These are phyloP conservation scores for Cremastinae sp. DNA, from an alignment of 2,888 invertebrate species.

Conservation along the genomic window DNA sequence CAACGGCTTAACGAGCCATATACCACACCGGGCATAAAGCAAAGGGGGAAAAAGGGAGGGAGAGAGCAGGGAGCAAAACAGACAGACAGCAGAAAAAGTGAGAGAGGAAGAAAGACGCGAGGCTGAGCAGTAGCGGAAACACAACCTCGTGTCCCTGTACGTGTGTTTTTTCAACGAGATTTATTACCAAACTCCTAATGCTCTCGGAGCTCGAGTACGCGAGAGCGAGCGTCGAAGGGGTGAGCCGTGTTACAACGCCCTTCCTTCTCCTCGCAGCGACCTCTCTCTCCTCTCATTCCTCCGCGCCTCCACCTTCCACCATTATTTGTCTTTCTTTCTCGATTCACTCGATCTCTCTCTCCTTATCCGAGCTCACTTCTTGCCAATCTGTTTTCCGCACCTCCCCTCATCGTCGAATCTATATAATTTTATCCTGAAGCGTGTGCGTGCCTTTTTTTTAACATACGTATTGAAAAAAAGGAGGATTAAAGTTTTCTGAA, in stretches of 20 bases:
- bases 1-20: slow-evolving; percentile 39
- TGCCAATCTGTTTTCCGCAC: slow-evolving; percentile 7
- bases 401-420: not conserved
- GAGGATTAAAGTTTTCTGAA: too few relatives aligned
- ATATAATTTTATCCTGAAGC: not conserved
- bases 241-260: slow-evolving; percentile 52
- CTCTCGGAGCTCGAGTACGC: slow-evolving; percentile 68
- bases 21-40: slow-evolving; percentile 27
- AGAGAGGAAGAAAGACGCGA: slow-evolving; percentile 11
- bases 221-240: slow-evolving; percentile 57
- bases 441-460: not conserved
- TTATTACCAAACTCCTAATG: slow-evolving; percentile 79
- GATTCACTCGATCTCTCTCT: slow-evolving; percentile 24
- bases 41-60: too few relatives aligned
- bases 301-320: slow-evolving; percentile 3
- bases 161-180: slow-evolving; percentile 78
- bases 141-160: slow-evolving; percentile 61
- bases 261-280: slow-evolving; percentile 31
- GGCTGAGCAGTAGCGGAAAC: slow-evolving; percentile 50
- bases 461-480: too few relatives aligned
- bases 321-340: slow-evolving; percentile 39
- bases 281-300: slow-evolving; percentile 46
- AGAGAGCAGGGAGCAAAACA: too few relatives aligned
- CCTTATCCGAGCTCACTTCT: slow-evolving; percentile 12
- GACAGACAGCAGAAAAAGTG: too few relatives aligned